Evolutionary conservation across 92 coral and sea anemone species (phyloP).

Genomic region (Scolanthus callimorphus): DNA sequence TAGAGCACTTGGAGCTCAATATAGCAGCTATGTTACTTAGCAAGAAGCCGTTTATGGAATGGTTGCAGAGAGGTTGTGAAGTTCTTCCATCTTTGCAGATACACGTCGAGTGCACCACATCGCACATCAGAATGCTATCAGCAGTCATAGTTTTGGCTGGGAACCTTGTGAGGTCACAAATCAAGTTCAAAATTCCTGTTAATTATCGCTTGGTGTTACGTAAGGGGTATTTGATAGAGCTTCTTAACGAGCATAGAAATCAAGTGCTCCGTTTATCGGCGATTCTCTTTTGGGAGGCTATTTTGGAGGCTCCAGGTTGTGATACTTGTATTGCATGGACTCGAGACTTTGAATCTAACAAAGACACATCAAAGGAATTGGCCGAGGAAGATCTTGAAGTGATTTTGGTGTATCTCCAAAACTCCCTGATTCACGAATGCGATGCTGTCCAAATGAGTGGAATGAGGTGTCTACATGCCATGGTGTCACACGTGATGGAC

Average conservation of each 20-base stretch:
- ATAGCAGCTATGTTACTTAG: conserved; percentile 58
- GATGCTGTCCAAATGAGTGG: conserved; percentile 60
- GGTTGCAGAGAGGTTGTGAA: conserved; percentile 32
- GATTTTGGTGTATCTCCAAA: conserved; percentile 73
- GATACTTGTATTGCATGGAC: too few species aligned
- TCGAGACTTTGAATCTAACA: too few species aligned
- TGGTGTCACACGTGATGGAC: conserved; percentile 36
- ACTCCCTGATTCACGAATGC: conserved; percentile 64
- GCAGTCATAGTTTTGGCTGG: conserved; percentile 26
- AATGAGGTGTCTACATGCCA: conserved; percentile 61
- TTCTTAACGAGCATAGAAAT: conserved; percentile 25
- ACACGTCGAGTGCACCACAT: not conserved
- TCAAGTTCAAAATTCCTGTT: conserved; percentile 4
- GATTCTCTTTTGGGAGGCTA: conserved; percentile 44
- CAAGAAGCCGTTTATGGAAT: conserved; percentile 43
- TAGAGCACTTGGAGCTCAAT: conserved; percentile 16
- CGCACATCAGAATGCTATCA: conserved; percentile 15
- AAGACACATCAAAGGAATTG: too few species aligned
- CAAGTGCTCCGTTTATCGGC: conserved; percentile 19
- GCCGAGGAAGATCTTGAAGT: conserved; percentile 34
- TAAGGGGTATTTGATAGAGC: conserved; percentile 28
- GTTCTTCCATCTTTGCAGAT: not conserved
- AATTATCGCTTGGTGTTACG: conserved; percentile 14
- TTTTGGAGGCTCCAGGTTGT: conserved; percentile 1
- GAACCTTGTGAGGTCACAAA: conserved; percentile 32